These are phyloP conservation scores for Oryzias curvinotus DNA, from an alignment of 2,113 vertebrate genomes.

Conservation along the genomic window DNA sequence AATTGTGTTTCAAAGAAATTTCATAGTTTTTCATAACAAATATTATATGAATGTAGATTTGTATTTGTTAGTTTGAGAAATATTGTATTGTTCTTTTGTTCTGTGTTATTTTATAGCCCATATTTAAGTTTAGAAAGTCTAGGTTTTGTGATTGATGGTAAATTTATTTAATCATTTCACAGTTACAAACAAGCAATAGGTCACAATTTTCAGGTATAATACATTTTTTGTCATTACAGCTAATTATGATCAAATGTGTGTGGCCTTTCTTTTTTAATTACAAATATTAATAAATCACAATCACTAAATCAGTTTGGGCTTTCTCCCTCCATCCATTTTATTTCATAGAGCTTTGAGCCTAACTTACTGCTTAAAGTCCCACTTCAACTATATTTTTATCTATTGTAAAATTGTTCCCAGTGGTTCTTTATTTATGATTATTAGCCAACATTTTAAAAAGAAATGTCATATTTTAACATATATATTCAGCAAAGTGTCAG, in stretches of 20 bases:
- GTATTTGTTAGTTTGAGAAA: constrained; percentile 9
- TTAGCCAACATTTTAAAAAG: too few relatives aligned
- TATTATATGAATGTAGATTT: constrained; percentile 27
- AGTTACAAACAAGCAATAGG: neutral
- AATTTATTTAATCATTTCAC: constrained; percentile 1
- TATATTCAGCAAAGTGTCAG: too few relatives aligned
- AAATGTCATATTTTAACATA: too few relatives aligned
- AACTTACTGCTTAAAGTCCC: neutral
- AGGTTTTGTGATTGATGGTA: constrained; percentile 20
- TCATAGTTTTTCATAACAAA: too few relatives aligned
- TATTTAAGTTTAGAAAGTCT: neutral
- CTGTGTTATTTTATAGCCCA: neutral
- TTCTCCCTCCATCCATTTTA: constrained; percentile 1
- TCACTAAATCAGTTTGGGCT: neutral
- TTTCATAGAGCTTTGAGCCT: neutral
- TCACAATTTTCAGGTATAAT: constrained; percentile 1
- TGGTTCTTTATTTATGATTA: too few relatives aligned
- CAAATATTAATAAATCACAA: neutral
- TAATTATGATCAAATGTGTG: constrained; percentile 3
- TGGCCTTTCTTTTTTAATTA: neutral
- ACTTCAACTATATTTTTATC: too few relatives aligned
- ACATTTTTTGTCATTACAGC: neutral
- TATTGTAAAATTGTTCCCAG: too few relatives aligned
- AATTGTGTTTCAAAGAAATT: too few relatives aligned
- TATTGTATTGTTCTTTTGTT: constrained; percentile 1